Evolutionary conservation across 2,113 vertebrate species (phyloP).

Genomic region (Lophura nycthemera): DNA sequence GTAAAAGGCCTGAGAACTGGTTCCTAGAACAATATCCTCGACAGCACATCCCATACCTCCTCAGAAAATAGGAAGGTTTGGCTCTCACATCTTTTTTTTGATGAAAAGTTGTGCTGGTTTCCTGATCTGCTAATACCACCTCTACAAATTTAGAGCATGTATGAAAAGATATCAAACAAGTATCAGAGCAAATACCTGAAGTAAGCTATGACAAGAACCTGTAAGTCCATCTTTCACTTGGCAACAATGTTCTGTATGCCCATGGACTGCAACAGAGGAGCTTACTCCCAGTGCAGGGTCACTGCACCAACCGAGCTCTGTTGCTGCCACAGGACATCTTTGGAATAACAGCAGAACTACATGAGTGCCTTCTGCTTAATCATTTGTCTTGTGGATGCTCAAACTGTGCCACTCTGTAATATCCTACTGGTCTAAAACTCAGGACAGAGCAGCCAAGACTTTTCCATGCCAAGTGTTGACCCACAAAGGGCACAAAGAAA

Average conservation of each 20-base stretch:
- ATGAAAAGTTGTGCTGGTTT: neutral
- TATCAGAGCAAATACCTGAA: neutral
- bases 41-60: neutral
- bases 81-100: neutral
- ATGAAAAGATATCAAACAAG: neutral
- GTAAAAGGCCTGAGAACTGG: neutral
- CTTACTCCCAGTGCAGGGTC: neutral
- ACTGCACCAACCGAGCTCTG: neutral
- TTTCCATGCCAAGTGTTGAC: conserved; percentile 45
- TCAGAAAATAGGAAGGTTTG: neutral
- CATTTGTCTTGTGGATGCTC: conserved; percentile 35
- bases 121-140: neutral
- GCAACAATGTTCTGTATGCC: neutral
- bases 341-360: neutral
- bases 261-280: neutral
- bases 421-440: conserved; percentile 44
- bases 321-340: neutral
- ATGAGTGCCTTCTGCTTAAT: neutral
- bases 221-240: neutral
- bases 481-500: conserved; percentile 27
- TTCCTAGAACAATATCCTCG: neutral
- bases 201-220: neutral
- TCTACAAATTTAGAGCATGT: neutral
- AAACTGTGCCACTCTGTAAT: conserved; percentile 40
- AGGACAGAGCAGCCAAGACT: conserved; percentile 49